These are phyloP conservation scores for Mus musculus DNA, from an alignment of 2,113 vertebrate genomes.

Conservation along the genomic window GRCm39 chr12:12774501-12775000, in stretches of 20 bases:
- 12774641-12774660: not conserved
- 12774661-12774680: fast-evolving
- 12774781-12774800: not conserved
- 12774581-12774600: not conserved
- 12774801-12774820: too few relatives aligned
- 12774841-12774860: not conserved
- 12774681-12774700: not conserved
- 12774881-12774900: not conserved
- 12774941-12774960: conserved; percentile 17
- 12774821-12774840: not conserved
- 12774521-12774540: not conserved
- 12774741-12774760: conserved; percentile 18
- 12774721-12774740: not conserved
- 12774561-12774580: not conserved
- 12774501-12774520: not conserved
- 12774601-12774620: fast-evolving
- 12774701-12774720: fast-evolving
- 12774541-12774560: not conserved
- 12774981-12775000: conserved; percentile 53
- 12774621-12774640: not conserved
- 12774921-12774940: not conserved
- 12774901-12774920: fast-evolving
- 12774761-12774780: not conserved
- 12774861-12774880: too few relatives aligned
- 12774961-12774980: not conserved